phyloP scores from a whole-genome alignment of 1,140 invertebrate genomes.

The Tetramorium alpestre region DNA sequence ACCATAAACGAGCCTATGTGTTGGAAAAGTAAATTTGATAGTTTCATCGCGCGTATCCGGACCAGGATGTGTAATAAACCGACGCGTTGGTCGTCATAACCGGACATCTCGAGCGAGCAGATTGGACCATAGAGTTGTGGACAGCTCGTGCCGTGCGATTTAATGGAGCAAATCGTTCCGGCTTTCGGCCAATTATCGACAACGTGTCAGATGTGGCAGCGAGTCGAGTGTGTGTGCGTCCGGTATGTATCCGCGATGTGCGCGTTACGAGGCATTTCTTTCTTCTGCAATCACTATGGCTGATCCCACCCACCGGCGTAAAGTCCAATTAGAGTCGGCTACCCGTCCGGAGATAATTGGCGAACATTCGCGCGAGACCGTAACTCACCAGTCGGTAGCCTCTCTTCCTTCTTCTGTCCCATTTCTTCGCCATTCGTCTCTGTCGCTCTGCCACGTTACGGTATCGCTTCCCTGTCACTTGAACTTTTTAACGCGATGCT shows the following conservation, averaged over 20 bases:
- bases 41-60: conserved; percentile 64
- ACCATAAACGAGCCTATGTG: conserved; percentile 50
- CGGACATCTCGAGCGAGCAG: conserved; percentile 53
- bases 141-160: conserved; percentile 44
- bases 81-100: conserved; percentile 59
- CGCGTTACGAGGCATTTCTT: conserved; percentile 30
- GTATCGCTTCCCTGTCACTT: conserved; percentile 7
- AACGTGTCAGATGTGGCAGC: conserved; percentile 37
- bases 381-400: conserved; percentile 79
- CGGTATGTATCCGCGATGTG: not conserved
- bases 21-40: conserved; percentile 60
- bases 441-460: too few species aligned
- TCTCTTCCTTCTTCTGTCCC: conserved; percentile 67
- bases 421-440: conserved; percentile 1
- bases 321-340: conserved; percentile 83
- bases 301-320: conserved; percentile 80
- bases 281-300: conserved; percentile 70
- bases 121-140: conserved; percentile 28
- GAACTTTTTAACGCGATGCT: not conserved
- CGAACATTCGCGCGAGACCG: conserved; percentile 79
- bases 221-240: not conserved
- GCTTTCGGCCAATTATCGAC: conserved; percentile 71
- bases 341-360: conserved; percentile 81
- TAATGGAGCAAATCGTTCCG: conserved; percentile 71
- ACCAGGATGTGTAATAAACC: conserved; percentile 61